Evolutionary conservation across 2,797 vertebrate species (phyloP).

Genomic region (Meda fulgida): DNA sequence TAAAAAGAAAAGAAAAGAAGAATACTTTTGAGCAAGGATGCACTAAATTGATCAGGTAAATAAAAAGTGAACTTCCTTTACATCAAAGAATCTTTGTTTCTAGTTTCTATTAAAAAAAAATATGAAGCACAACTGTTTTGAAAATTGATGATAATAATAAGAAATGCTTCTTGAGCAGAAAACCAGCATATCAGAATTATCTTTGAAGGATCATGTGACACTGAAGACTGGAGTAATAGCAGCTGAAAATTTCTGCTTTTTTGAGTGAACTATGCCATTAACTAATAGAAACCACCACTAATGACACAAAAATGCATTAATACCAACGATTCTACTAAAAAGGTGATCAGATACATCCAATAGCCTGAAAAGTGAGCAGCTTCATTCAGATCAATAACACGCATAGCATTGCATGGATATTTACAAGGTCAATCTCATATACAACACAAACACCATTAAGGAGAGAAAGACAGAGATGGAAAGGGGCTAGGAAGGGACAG

Average conservation of each 20-base stretch:
- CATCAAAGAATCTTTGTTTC: neutral
- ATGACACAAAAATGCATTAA: neutral
- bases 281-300: neutral
- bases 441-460: conserved; percentile 17
- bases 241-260: neutral
- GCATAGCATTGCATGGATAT: conserved; percentile 50
- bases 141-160: neutral
- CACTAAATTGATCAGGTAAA: neutral
- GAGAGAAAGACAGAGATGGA: conserved; percentile 14
- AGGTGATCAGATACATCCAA: neutral
- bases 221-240: neutral
- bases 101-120: neutral
- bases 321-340: neutral
- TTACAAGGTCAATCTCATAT: conserved; percentile 52
- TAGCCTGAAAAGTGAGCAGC: neutral
- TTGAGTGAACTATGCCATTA: neutral
- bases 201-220: neutral
- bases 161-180: neutral
- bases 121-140: neutral
- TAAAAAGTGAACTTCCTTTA: neutral
- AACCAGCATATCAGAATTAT: neutral
- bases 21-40: neutral
- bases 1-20: too few species aligned
- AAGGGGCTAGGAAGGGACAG: neutral
- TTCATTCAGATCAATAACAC: conserved; percentile 38